Evolutionary conservation across 2,888 invertebrate genomes (phyloP).

Genomic region (Beris chalybata): DNA sequence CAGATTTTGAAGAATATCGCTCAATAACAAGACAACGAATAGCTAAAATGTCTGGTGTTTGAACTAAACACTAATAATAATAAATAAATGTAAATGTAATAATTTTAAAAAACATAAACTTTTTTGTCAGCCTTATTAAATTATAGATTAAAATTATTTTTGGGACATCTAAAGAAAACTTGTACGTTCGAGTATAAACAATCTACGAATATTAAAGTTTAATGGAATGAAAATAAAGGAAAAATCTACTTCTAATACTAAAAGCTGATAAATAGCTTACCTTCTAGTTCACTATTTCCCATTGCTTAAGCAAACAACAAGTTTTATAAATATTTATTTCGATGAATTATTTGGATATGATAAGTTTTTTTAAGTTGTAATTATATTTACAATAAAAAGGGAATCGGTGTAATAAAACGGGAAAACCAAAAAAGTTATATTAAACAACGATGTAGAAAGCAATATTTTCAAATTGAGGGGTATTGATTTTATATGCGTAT

Average conservation of each 20-base stretch:
- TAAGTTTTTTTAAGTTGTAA: too few relatives aligned
- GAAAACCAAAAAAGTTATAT: not conserved
- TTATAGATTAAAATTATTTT: constrained; percentile 2
- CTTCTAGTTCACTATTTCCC: constrained; percentile 48
- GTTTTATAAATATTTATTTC: constrained; percentile 28
- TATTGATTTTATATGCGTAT: not conserved
- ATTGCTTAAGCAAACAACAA: constrained; percentile 42
- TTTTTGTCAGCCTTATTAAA: not conserved
- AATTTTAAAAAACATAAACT: too few relatives aligned
- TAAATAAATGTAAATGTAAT: too few relatives aligned
- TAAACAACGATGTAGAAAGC: not conserved
- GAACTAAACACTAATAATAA: too few relatives aligned
- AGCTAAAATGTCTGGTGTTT: too few relatives aligned
- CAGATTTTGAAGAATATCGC: too few relatives aligned
- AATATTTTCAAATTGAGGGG: not conserved
- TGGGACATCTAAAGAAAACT: not conserved
- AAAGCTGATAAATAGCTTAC: constrained; percentile 41
- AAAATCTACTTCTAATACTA: not conserved
- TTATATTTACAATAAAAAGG: constrained; percentile 1
- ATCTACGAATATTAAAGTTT: not conserved
- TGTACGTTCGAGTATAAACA: not conserved
- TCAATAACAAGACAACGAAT: too few relatives aligned
- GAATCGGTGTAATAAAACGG: not conserved
- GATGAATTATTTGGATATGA: not conserved
- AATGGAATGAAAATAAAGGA: not conserved